These are phyloP conservation scores for Condylostylus longicornis DNA, from an alignment of 1,140 invertebrate genomes.

Conservation along the genomic window DNA sequence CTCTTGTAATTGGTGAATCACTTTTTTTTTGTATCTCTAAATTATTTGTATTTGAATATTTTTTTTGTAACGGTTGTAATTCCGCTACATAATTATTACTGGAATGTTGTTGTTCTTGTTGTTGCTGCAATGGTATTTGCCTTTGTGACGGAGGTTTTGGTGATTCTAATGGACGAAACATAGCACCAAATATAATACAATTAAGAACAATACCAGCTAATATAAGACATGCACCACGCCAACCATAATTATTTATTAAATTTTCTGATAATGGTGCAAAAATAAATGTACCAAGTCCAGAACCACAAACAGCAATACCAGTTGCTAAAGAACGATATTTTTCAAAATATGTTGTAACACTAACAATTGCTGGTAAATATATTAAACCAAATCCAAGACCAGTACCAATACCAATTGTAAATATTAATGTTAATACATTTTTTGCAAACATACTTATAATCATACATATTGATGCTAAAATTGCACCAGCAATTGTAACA, in stretches of 20 bases:
- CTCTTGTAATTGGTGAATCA: conserved; percentile 11
- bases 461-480: conserved; percentile 62
- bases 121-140: too few species aligned
- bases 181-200: conserved; percentile 66
- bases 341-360: conserved; percentile 89
- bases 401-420: conserved; percentile 77
- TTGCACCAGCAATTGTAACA: conserved; percentile 74
- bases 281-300: conserved; percentile 72
- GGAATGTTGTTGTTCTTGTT: conserved; percentile 23
- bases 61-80: conserved; percentile 4
- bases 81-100: background rate
- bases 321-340: conserved; percentile 79
- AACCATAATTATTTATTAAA: conserved; percentile 47
- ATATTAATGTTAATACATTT: conserved; percentile 63
- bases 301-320: conserved; percentile 87
- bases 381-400: conserved; percentile 88
- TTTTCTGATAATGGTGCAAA: conserved; percentile 61
- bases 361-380: conserved; percentile 87
- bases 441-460: conserved; percentile 54
- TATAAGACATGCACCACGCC: conserved; percentile 63
- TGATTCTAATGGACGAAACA: conserved; percentile 57
- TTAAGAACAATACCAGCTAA: conserved; percentile 65
- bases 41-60: background rate
- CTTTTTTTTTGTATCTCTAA: conserved; percentile 9
- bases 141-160: conserved; percentile 10